Conservation (phyloP, 2,113 vertebrate genomes). For the Psittacus erithacus region DNA sequence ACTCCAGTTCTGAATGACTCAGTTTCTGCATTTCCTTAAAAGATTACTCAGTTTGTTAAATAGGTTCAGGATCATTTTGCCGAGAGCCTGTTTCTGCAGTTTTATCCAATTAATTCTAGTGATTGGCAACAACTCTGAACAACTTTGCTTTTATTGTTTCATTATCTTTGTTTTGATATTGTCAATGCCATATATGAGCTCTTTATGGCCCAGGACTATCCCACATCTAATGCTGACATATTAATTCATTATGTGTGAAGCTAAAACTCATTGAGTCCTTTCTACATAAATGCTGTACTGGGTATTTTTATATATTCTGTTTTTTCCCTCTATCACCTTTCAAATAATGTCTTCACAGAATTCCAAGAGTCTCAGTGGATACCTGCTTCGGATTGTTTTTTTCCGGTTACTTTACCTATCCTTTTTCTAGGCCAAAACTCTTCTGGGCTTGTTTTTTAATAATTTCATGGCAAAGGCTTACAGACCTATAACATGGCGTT, state of each 20-base stretch:
- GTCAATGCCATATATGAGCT: background rate
- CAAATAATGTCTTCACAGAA: background rate
- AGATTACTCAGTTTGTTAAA: background rate
- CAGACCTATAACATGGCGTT: background rate
- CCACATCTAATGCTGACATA: background rate
- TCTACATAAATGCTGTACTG: background rate
- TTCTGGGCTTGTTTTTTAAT: background rate
- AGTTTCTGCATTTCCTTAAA: constrained; percentile 4
- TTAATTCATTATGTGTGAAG: background rate
- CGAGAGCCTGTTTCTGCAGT: background rate
- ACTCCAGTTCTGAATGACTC: background rate
- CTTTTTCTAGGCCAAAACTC: background rate
- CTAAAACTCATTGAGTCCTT: background rate
- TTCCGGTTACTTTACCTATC: background rate
- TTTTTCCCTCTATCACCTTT: background rate
- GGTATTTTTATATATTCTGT: background rate
- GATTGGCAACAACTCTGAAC: background rate
- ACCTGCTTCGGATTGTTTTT: background rate
- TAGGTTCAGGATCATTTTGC: background rate
- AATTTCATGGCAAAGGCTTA: background rate
- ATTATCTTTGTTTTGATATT: background rate
- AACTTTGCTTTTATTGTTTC: background rate
- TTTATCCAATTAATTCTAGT: background rate
- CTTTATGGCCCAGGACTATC: background rate
- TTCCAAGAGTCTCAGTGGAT: background rate